Conservation (phyloP, 2,113 vertebrate species). For the Ariopsis seemanni region DNA sequence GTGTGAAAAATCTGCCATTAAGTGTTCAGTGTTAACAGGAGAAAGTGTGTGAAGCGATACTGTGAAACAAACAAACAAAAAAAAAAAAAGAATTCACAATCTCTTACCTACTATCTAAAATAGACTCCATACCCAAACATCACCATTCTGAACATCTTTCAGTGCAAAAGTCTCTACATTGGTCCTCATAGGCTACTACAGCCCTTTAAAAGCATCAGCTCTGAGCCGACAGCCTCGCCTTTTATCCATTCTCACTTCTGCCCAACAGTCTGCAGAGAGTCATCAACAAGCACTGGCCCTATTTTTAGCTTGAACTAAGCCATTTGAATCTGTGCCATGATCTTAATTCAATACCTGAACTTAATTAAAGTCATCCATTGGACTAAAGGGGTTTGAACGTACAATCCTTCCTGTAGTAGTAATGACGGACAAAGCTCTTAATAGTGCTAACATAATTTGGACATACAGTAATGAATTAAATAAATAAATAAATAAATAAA, state of each 20-base stretch:
- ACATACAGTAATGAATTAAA: slow-evolving; percentile 27
- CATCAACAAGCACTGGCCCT: slow-evolving; percentile 43
- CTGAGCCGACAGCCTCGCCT: slow-evolving; percentile 35
- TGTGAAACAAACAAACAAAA: slow-evolving; percentile 48
- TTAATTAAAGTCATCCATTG: slow-evolving; percentile 60
- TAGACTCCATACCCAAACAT: background rate
- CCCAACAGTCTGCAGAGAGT: slow-evolving; percentile 49
- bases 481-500: slow-evolving; percentile 5
- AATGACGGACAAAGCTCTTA: slow-evolving; percentile 46
- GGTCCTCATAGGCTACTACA: background rate
- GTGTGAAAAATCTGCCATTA: slow-evolving; percentile 58
- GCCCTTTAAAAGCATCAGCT: background rate
- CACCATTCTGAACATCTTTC: background rate
- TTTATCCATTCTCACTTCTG: slow-evolving; percentile 53
- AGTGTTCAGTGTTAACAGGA: slow-evolving; percentile 69
- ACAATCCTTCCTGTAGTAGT: slow-evolving; percentile 44
- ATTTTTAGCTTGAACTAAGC: slow-evolving; percentile 63
- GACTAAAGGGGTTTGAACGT: slow-evolving; percentile 51
- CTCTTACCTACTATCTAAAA: background rate
- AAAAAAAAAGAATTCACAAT: slow-evolving; percentile 21
- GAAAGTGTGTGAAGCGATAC: slow-evolving; percentile 68
- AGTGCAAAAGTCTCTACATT: background rate
- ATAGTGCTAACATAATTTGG: slow-evolving; percentile 35
- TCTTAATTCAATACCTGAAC: slow-evolving; percentile 68
- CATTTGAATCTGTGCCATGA: slow-evolving; percentile 62